Conservation (phyloP, 1,140 invertebrate species). For the Hylaeus volcanicus region DNA sequence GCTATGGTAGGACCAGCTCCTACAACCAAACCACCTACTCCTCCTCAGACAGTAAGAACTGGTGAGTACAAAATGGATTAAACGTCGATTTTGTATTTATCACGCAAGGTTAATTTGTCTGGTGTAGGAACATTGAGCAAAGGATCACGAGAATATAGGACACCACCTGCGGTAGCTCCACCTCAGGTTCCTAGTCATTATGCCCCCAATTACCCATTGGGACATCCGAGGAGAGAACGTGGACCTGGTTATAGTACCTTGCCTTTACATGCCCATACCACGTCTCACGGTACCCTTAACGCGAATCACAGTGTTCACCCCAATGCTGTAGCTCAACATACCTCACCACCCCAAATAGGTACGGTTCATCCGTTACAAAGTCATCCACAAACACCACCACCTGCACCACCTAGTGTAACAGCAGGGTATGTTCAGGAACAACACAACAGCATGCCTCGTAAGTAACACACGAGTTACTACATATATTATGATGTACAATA, state of each 20-base stretch:
- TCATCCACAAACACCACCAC: conserved; percentile 85
- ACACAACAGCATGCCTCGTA: conserved; percentile 89
- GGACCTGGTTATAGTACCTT: conserved; percentile 92
- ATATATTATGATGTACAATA: too few relatives aligned
- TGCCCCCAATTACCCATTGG: conserved; percentile 95
- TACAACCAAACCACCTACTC: conserved; percentile 96
- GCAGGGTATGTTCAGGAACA: conserved; percentile 82
- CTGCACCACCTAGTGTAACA: conserved; percentile 80
- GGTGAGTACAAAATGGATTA: conserved; percentile 66
- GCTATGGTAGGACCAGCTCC: conserved; percentile 89
- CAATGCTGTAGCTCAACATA: conserved; percentile 78
- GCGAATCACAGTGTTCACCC: conserved; percentile 77
- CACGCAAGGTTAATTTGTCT: not conserved
- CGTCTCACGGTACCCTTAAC: conserved; percentile 67
- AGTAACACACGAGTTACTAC: conserved; percentile 73
- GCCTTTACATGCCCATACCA: conserved; percentile 82
- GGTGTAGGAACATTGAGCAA: conserved; percentile 84
- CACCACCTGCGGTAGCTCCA: conserved; percentile 96
- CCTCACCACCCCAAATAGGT: conserved; percentile 82
- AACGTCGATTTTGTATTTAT: not conserved
- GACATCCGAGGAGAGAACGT: conserved; percentile 87
- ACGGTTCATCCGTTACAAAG: conserved; percentile 82
- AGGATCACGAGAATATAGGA: conserved; percentile 92
- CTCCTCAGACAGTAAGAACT: conserved; percentile 90
- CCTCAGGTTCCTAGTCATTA: conserved; percentile 97